Base-by-base conservation (phyloP, 2,797 vertebrate genomes). In the Crax fasciolata region DNA sequence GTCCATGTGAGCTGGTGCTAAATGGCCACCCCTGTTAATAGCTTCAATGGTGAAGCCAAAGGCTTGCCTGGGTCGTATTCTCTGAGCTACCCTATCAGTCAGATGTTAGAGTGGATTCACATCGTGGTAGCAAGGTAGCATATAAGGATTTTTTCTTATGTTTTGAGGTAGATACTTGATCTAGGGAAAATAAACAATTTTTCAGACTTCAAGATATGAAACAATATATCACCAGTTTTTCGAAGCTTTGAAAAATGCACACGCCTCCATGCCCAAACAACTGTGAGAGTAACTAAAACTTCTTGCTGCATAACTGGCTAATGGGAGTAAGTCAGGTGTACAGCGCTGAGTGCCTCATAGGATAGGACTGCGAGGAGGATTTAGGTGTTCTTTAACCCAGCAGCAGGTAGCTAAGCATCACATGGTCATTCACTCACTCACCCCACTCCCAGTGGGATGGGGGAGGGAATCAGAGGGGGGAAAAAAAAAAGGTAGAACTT, bases 11-110 rank as follows among this genome's bases (percentile, higher is more conserved):
- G 19, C 46, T 83, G 74, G 23, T 17, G 11, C 61, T 95, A 87
- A 84, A 54, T 90, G 61, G 52, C 48, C 17, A 4, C 43, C 20
- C 4, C 16, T 54, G 18, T 35, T 63, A 59, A 52, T 27, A 58
- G 32, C 43, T 87, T 77, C n/a, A 43, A 35, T 52, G 72, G 46
- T 21, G 72, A 84, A 93, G 54, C 46, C 52, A 85, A 82, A 90
- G 65, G 21, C 55, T 90, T 78, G 75, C 19, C 19, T 7, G 18
- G 17, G 10, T 25, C 30, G 5, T 28, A 5, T 65, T 15, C 23
- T 20, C 44, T 70, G 52, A 81, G 48, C n/a, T 43, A 39, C 14
- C 6, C 7, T 82, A 70, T 78, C 70, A 85, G 17, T 59, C 57
- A 84, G 55, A 55, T 35, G 35, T 83, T 58, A 28, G 39, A 68